Conservation (phyloP, 2,888 invertebrate species). For the Epinotia demarniana region DNA sequence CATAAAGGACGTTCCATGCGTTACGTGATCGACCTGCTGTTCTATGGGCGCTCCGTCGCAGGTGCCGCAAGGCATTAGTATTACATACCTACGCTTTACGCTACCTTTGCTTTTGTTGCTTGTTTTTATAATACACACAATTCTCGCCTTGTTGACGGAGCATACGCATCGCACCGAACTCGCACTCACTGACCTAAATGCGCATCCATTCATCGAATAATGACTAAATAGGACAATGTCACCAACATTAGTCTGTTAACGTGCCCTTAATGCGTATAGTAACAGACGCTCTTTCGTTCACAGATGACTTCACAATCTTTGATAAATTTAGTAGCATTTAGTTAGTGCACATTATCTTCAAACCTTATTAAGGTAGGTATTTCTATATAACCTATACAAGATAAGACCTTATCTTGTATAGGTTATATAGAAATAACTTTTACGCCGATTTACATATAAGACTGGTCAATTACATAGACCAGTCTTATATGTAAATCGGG, state of each 20-base stretch:
- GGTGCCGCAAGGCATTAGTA: too few species aligned
- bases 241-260: constrained; percentile 28
- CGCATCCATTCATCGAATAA: constrained; percentile 25
- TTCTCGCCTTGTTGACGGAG: neutral
- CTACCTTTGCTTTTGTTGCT: neutral
- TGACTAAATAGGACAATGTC: constrained; percentile 44
- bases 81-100: too few species aligned
- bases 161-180: constrained; percentile 26
- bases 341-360: neutral
- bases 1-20: too few species aligned
- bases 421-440: too few species aligned
- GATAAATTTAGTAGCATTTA: neutral
- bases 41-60: too few species aligned
- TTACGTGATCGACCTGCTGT: too few species aligned
- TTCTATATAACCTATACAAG: too few species aligned
- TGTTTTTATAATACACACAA: neutral
- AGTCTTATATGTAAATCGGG: neutral
- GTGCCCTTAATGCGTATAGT: constrained; percentile 5
- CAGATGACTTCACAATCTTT: neutral
- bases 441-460: too few species aligned
- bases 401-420: too few species aligned
- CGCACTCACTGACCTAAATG: constrained; percentile 35
- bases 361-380: neutral
- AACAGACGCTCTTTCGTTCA: neutral
- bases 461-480: too few species aligned